A percentile compares a stretch with the other conserved stretches of the same genome.
These are phyloP conservation scores for Scopus umbretta DNA, from an alignment of 2,113 vertebrate species.

Conservation along the genomic window DNA sequence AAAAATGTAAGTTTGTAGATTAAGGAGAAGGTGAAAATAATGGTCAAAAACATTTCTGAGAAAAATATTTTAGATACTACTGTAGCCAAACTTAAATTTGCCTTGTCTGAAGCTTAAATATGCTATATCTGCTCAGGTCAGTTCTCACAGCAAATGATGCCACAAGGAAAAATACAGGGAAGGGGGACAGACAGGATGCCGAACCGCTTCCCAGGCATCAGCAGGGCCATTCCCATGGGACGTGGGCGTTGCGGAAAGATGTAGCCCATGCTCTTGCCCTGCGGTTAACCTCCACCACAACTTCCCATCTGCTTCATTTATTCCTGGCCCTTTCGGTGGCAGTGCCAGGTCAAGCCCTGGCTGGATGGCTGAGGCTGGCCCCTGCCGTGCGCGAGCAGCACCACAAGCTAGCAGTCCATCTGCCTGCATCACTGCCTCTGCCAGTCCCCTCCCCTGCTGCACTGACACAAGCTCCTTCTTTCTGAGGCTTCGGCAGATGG, in stretches of 20 bases:
- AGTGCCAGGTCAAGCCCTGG: neutral
- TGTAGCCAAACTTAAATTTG: neutral
- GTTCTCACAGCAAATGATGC: neutral
- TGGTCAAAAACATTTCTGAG: neutral
- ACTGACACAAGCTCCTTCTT: neutral
- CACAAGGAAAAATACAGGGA: neutral
- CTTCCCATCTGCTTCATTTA: neutral
- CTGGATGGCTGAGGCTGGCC: neutral
- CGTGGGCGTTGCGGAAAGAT: neutral
- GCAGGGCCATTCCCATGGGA: neutral
- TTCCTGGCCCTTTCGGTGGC: neutral
- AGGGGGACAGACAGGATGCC: neutral
- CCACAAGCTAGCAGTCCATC: no score
- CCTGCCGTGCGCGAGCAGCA: fast-evolving
- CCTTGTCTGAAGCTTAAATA: neutral
- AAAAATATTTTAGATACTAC: neutral
- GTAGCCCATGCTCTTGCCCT: neutral
- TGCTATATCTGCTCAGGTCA: neutral
- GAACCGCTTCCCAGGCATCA: neutral
- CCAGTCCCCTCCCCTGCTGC: neutral
- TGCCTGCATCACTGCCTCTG: neutral
- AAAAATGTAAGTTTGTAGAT: neutral
- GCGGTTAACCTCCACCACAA: neutral
- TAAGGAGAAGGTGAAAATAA: neutral
- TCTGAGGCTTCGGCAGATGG: neutral